Base-by-base conservation (phyloP, 2,888 invertebrate genomes). In the Calliscelio sp. region DNA sequence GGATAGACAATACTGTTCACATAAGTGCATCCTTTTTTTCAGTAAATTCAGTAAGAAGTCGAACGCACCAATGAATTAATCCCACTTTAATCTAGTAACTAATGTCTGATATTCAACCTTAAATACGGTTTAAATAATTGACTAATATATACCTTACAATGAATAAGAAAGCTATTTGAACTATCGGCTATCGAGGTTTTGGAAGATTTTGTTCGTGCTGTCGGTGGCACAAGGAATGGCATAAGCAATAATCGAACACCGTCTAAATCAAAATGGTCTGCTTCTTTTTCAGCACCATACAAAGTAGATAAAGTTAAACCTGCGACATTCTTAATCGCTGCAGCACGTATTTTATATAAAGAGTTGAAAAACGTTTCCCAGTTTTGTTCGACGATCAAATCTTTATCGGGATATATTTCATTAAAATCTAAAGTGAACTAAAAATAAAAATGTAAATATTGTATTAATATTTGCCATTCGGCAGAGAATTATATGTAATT, bases 161-260 rank as follows among this genome's bases (percentile, higher is more conserved):
- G 51, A 24, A 51, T 22, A 22, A 51, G 1, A 22, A 51, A 22
- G 24, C 51, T 51, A 22, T 1, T 24, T 3, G 24, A 24, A 22
- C 22, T 11, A 1, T 51, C 22, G 1, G 24, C 51, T 11, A 51
- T 51, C 7, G 51, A 51, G 7, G 51, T 11, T 51, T 51, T 51
- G 11, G 6, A 51, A 7, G 22, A 4, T 51, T 51, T 51, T 1
- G 51, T 24, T 22, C 51, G 51, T 24, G 6, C 22, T 51, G 22
- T 51, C 10, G 51, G 51, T 11, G 51, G 51, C 11, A 51, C 14
- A 22, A 51, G 51, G 24, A 14, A n/a, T 22, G 51, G 51, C 51
- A 51, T 2, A 18, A 51, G 14, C 24, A 51, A 3, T 7, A 51
- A 22, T 20, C 51, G 51, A 7, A 24, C 2, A 22, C 24, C 22